Evolutionary conservation across 1,140 invertebrate genomes (phyloP).

Genomic region (Diploscapter pachys): DNA sequence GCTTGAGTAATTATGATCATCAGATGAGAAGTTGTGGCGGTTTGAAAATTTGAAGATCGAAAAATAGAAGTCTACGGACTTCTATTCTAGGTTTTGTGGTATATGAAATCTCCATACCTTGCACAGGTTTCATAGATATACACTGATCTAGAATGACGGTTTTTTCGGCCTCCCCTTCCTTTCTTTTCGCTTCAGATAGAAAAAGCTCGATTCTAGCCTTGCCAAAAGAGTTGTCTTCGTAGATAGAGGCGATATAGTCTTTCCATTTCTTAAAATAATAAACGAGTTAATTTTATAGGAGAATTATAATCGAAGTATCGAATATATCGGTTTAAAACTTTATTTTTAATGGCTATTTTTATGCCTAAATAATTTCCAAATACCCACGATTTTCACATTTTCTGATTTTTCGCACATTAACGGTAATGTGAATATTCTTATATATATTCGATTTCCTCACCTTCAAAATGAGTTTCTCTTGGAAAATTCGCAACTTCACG

Average conservation of each 20-base stretch:
- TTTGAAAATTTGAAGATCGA: no score
- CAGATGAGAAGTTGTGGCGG: no score
- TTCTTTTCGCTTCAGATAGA: slow-evolving; percentile 9
- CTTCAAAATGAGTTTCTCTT: slow-evolving; percentile 16
- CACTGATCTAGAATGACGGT: slow-evolving; percentile 7
- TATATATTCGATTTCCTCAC: background rate
- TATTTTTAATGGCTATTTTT: background rate
- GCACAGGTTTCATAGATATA: slow-evolving; percentile 8
- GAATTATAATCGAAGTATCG: background rate
- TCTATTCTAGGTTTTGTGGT: no score
- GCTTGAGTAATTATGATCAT: no score
- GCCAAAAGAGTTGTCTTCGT: slow-evolving; percentile 6
- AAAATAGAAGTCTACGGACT: no score
- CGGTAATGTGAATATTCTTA: no score
- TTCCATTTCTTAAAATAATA: slow-evolving; percentile 20
- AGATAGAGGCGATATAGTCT: slow-evolving; percentile 15
- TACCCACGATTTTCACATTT: no score
- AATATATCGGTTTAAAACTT: background rate
- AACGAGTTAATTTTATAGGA: background rate
- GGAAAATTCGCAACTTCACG: slow-evolving; percentile 9
- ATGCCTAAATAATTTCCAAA: no score
- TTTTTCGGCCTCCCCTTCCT: slow-evolving; percentile 5
- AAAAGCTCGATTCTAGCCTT: slow-evolving; percentile 18
- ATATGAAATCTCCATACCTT: no score
- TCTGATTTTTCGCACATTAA: no score